phyloP scores from a whole-genome alignment of 2,113 vertebrate genomes.

The Capreolus pygargus region DNA sequence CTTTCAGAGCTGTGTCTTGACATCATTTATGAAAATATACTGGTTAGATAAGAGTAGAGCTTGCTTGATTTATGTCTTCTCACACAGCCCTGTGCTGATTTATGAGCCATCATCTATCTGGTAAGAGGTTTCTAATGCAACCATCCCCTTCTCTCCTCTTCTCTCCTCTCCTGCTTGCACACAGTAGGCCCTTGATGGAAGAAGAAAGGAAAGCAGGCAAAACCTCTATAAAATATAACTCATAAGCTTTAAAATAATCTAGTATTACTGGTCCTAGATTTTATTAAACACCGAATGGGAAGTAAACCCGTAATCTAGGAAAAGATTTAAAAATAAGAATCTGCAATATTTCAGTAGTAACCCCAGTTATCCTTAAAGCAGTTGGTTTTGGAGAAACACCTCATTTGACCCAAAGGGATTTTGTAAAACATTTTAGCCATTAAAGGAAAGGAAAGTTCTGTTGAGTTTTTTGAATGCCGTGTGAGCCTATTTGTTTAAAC shows the following conservation, averaged over 20 bases:
- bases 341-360: neutral
- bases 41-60: neutral
- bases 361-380: neutral
- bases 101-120: neutral
- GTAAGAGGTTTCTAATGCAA: neutral
- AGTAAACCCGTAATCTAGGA: neutral
- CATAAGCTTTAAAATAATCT: neutral
- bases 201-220: neutral
- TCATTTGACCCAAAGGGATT: slow-evolving; percentile 41
- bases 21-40: slow-evolving; percentile 1
- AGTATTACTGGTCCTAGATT: neutral
- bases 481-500: slow-evolving; percentile 62
- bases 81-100: neutral
- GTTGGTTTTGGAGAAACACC: slow-evolving; percentile 36
- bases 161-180: neutral
- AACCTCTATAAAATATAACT: neutral
- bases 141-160: neutral
- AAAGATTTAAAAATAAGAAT: slow-evolving; percentile 31
- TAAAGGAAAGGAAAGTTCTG: slow-evolving; percentile 45
- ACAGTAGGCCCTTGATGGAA: neutral
- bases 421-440: slow-evolving; percentile 25
- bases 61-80: neutral
- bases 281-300: slow-evolving; percentile 10
- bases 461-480: slow-evolving; percentile 28
- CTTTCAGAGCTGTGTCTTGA: neutral